Evolutionary conservation across 64 coral and sea anemone genomes (phyloP), one percentile per base, ranked within the genome.

Genomic region (Pachyseris speciosa): DNA sequence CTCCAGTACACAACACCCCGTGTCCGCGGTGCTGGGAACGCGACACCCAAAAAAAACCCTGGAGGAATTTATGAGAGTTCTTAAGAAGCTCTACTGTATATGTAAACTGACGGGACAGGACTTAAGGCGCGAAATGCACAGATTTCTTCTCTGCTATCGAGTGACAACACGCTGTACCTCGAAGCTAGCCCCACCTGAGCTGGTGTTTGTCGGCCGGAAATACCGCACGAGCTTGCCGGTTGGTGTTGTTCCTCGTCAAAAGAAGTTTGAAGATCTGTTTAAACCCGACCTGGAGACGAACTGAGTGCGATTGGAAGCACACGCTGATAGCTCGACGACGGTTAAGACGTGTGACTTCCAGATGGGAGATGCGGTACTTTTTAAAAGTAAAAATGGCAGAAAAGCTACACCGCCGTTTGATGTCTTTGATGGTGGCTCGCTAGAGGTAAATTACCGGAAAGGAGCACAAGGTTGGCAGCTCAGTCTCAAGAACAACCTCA

Each of bases 231-330:
- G 33, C 40, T 36, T 89, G 1, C 84, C 66, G 2, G 40, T n/a
- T 10, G 26, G 84, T 32, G 53, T 71, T 17, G 55, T 52, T 37
- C 66, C 66, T 31, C 43, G 45, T 45, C 17, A 87, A 57, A 49
- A 45, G 38, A 45, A 89, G 43, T 89, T 78, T 42, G 55, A 89
- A 55, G 86, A 89, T 34, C 84, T 87, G 25, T 87, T 69, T 68
- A 26, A 87, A 48, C 41, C 43, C 26, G 44, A 65, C 83, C 70
- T 73, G 2, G 16, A 22, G 42, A 47, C n/a, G n/a, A n/a, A n/a
- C n/a, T n/a, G 28, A 16, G 37, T 73, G 42, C 12, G 25, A 47
- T 37, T 73, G 70, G 37, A 73, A 26, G 42, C 16, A 31, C 33
- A 73, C 25, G 33, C 70, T 6, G 42, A 78, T 33, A 78, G n/a